These are phyloP conservation scores for Ramphastos sulfuratus DNA, from an alignment of 2,113 vertebrate genomes.

Conservation along the genomic window DNA sequence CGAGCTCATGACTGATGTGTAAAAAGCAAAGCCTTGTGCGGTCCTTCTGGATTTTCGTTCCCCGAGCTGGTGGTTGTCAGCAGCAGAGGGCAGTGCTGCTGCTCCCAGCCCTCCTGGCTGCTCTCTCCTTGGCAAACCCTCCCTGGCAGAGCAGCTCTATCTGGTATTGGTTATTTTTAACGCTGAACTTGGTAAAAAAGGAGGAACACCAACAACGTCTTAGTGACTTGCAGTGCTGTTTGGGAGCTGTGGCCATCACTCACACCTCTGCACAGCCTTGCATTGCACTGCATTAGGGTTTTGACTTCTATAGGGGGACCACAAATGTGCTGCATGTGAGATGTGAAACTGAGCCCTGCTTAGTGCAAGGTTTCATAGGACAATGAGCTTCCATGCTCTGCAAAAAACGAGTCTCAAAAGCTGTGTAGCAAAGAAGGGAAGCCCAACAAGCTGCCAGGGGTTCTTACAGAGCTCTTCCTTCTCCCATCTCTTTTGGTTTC, in stretches of 20 bases:
- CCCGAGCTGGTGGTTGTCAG: not conserved
- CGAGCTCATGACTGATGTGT: accelerated
- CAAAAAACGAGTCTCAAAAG: not conserved
- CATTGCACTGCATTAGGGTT: not conserved
- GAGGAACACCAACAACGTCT: accelerated
- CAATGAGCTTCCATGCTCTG: not conserved
- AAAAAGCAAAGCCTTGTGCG: not conserved
- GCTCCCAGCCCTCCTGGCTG: not conserved
- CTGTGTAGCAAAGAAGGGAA: not conserved
- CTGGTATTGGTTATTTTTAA: not conserved
- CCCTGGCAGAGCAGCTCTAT: accelerated
- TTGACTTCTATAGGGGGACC: not conserved
- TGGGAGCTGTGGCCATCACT: accelerated
- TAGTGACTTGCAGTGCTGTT: accelerated
- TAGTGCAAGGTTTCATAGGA: accelerated
- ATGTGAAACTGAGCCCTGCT: not conserved
- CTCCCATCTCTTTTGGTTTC: not conserved
- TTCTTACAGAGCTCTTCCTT: not conserved
- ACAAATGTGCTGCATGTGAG: accelerated
- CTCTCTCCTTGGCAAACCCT: not conserved
- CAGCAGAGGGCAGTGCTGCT: slow-evolving; percentile 33
- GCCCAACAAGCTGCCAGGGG: not conserved
- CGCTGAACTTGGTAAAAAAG: accelerated
- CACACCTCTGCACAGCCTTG: not conserved
- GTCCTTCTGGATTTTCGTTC: not conserved